Evolutionary conservation across 2,797 vertebrate species (phyloP), one percentile per base, ranked within the genome.

Genomic region (Nasua narica): DNA sequence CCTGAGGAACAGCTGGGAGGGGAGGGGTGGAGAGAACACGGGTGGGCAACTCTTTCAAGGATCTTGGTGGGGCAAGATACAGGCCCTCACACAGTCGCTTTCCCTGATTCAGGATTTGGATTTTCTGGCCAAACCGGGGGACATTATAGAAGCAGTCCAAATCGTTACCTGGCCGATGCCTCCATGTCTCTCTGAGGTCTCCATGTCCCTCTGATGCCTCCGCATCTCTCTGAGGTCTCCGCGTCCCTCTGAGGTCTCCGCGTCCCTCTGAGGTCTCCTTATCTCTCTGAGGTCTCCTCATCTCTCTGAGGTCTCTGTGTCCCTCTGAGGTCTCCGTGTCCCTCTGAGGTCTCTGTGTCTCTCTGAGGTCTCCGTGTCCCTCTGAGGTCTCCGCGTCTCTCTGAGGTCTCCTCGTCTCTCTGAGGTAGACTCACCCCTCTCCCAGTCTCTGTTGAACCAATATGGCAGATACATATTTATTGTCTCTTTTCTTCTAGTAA

Each of bases 381-480:
- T 40, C 40, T 40, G 40, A 40, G 40, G 40, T 40, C 40, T 40
- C 40, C 6, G 40, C 40, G 40, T 40, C 40, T 40, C 40, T 40
- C 40, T 40, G 40, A 40, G 40, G 40, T 40, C 40, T 40, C 40
- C 40, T 3, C 3, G 40, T 65, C 4, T 23, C 60, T 90, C 58
- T 21, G 29, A 70, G 52, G 79, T 21, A 87, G 37, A 37, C 29
- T 19, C 94, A 4, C 2, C 23, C 48, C 16, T 86, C 14, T 97
- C 15, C 19, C 14, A 11, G 40, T 72, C 23, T 92, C 83, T 35
- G 7, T 32, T n/a, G 86, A 91, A 54, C 32, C 69, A 81, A 0
- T 4, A 13, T 21, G 11, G 1, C 14, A 35, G 21, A 43, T 15
- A 25, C 0, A 0, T 48, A 9, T 81, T 56, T 52, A 32, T 35